These are phyloP conservation scores for Polyergus mexicanus DNA, from an alignment of 1,140 invertebrate species.

Conservation along the genomic window DNA sequence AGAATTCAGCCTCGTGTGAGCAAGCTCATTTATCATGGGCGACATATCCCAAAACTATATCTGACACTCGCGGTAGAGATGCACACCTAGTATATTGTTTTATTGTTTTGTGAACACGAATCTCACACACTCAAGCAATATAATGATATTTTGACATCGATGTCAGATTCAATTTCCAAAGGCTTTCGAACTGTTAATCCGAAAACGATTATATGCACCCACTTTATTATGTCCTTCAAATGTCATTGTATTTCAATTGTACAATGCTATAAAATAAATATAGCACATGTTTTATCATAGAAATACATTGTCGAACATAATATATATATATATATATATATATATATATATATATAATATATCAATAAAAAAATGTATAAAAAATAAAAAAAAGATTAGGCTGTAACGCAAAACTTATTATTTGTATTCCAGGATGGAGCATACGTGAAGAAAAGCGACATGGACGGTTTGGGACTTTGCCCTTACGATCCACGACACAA, in stretches of 20 bases:
- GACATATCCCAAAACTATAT: conserved; percentile 20
- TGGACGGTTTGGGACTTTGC: conserved; percentile 94
- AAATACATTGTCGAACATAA: background rate
- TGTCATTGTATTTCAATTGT: background rate
- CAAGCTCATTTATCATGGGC: background rate
- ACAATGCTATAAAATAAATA: background rate
- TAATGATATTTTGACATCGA: background rate
- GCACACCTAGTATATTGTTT: conserved; percentile 1
- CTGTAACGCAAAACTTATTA: background rate
- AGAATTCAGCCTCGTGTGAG: background rate
- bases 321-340: background rate
- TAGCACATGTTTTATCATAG: background rate
- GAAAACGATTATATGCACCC: background rate
- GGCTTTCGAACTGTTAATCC: background rate
- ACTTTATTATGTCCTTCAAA: background rate
- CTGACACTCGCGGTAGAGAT: background rate
- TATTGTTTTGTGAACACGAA: background rate
- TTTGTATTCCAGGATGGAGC: conserved; percentile 87
- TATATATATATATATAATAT: too few relatives aligned
- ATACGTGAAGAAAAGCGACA: conserved; percentile 88
- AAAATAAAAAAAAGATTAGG: too few relatives aligned
- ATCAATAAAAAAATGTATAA: background rate
- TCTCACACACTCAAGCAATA: background rate
- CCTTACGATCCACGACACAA: conserved; percentile 98
- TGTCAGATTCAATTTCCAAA: background rate